Percentiles rank a stretch among this genome's conserved stretches.
These are phyloP conservation scores for Probosciger aterrimus DNA, from an alignment of 2,113 vertebrate genomes.

Conservation along the genomic window DNA sequence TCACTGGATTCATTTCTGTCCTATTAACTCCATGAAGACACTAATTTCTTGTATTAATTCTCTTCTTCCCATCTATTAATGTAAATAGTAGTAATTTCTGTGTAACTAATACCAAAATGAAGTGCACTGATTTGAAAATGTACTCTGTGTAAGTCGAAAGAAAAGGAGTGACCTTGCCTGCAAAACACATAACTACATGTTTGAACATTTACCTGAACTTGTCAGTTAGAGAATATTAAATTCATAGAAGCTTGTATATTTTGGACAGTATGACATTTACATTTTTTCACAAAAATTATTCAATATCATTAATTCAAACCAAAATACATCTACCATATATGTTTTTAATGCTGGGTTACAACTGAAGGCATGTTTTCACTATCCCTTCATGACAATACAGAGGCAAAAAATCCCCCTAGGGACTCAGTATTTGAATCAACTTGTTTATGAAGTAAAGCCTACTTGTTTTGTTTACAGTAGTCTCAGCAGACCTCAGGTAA, in stretches of 20 bases:
- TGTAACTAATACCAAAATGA: background rate
- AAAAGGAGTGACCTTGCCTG: background rate
- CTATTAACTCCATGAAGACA: background rate
- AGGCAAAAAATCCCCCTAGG: conserved; percentile 5
- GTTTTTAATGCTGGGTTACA: conserved; percentile 45
- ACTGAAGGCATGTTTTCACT: conserved; percentile 31
- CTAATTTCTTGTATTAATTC: background rate
- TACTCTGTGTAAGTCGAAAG: background rate
- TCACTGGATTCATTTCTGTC: background rate
- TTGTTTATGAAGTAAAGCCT: conserved; percentile 62
- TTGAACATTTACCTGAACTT: background rate
- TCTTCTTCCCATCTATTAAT: background rate
- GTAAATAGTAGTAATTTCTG: background rate
- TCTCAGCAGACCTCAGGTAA: conserved; percentile 39
- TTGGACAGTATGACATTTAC: background rate
- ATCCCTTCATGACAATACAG: background rate
- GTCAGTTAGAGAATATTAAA: background rate
- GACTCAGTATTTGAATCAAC: conserved; percentile 33
- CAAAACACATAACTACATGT: background rate
- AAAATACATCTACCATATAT: background rate
- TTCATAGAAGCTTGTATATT: background rate
- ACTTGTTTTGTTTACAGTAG: conserved; percentile 55
- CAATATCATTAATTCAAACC: background rate
- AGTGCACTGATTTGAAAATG: background rate
- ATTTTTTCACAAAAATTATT: background rate